Evolutionary conservation across 2,113 vertebrate genomes (phyloP).

Genomic region (Tupaia chinensis): DNA sequence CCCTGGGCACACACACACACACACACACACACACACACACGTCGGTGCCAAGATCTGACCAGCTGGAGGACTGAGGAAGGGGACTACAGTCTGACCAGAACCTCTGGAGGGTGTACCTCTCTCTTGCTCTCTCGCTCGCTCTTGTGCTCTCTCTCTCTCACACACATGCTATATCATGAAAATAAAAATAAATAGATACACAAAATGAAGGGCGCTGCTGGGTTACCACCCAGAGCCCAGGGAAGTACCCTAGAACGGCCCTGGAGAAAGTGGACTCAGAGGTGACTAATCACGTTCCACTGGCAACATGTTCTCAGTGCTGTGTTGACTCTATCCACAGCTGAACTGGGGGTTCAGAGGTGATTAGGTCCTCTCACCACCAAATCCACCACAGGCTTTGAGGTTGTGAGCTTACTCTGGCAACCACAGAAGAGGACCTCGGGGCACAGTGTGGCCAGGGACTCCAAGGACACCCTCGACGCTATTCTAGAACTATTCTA

Average conservation of each 20-base stretch:
- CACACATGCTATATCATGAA: no score
- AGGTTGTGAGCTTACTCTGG: rapidly evolving
- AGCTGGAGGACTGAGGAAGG: no score
- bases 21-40: no score
- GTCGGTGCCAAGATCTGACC: no score
- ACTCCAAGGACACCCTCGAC: background rate
- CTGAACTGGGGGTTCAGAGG: background rate
- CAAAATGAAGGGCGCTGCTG: rapidly evolving
- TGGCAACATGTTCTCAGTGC: background rate
- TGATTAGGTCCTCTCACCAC: background rate
- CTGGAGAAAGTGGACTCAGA: no score
- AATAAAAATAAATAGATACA: no score
- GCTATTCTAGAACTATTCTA: background rate
- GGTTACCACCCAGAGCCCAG: rapidly evolving
- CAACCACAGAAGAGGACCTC: background rate
- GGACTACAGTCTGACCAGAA: no score
- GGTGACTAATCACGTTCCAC: rapidly evolving
- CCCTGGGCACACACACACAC: no score
- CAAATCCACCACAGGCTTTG: background rate
- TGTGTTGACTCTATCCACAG: no score
- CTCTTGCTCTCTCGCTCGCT: no score
- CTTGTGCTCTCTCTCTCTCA: no score
- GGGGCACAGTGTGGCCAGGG: background rate
- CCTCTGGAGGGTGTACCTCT: no score
- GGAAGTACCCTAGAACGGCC: rapidly evolving